A percentile compares a stretch with the other conserved stretches of the same genome.
phyloP scores from a whole-genome alignment of 37 sponge, comb jelly and placozoan species.

The Amphimedon queenslandica region DNA sequence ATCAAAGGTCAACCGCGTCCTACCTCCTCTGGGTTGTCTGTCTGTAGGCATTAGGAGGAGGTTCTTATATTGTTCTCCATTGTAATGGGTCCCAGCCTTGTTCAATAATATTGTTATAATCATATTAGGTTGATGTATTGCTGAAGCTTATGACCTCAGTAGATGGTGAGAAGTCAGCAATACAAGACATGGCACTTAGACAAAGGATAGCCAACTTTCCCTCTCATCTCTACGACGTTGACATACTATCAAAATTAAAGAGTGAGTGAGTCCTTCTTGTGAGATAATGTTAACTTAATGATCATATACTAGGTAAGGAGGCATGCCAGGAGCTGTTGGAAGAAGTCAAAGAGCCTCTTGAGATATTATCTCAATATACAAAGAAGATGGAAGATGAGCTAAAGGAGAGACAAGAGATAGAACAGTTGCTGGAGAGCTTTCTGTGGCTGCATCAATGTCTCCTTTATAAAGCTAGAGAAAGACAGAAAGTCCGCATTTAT shows the following conservation, averaged over 20 bases:
- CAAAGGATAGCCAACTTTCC: slow-evolving; percentile 51
- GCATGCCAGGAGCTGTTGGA: slow-evolving; percentile 31
- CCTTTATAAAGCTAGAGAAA: slow-evolving; percentile 43
- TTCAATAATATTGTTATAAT: too few species aligned
- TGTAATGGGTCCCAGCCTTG: too few species aligned
- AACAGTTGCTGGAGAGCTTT: slow-evolving; percentile 55
- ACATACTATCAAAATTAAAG: slow-evolving; percentile 34
- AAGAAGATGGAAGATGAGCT: slow-evolving; percentile 40
- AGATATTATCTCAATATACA: slow-evolving; percentile 44
- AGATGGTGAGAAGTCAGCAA: slow-evolving; percentile 38
- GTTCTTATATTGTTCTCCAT: too few species aligned
- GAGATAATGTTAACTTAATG: too few species aligned
- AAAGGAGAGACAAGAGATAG: slow-evolving; percentile 63
- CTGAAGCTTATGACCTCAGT: slow-evolving; percentile 47
- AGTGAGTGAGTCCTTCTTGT: too few species aligned
- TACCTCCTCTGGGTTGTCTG: too few species aligned
- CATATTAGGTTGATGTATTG: slow-evolving; percentile 60
- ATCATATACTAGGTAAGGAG: slow-evolving; percentile 62
- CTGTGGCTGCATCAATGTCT: slow-evolving; percentile 54
- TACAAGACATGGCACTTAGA: slow-evolving; percentile 22
- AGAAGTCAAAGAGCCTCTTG: slow-evolving; percentile 37
- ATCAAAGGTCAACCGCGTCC: too few species aligned
- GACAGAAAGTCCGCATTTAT: slow-evolving; percentile 32
- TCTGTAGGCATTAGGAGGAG: too few species aligned
- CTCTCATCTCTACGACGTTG: slow-evolving; percentile 33